A percentile compares a stretch with the other conserved stretches of the same genome.
Evolutionary conservation across 1,140 invertebrate species (phyloP).

Genomic region (Sycophila sp.): DNA sequence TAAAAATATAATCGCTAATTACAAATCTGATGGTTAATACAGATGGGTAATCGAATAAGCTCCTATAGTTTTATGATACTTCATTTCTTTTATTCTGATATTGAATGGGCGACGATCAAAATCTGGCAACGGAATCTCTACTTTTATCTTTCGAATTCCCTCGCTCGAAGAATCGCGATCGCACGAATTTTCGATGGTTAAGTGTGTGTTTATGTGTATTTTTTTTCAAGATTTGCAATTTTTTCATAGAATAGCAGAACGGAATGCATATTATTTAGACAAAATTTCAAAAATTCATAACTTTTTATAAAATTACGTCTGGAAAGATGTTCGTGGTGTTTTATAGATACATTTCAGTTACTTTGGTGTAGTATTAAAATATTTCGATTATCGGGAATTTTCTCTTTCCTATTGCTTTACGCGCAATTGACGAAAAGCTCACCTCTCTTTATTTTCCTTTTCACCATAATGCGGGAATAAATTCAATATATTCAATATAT

Average conservation of each 20-base stretch:
- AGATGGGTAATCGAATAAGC: constrained; percentile 8
- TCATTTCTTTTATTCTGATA: background rate
- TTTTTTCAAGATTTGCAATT: background rate
- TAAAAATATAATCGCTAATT: constrained; percentile 15
- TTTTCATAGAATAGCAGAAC: background rate
- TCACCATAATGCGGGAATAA: background rate
- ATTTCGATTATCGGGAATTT: too few relatives aligned
- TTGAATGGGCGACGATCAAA: background rate
- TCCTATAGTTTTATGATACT: background rate
- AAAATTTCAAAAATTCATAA: too few relatives aligned
- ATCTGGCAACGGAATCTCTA: background rate
- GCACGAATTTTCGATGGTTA: constrained; percentile 22
- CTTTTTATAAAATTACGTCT: too few relatives aligned
- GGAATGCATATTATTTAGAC: background rate
- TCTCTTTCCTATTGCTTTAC: constrained; percentile 8
- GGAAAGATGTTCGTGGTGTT: background rate
- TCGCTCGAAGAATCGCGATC: constrained; percentile 2
- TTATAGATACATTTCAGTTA: background rate
- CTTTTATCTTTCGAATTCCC: background rate
- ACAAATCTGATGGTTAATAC: constrained; percentile 28
- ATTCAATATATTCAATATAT: too few relatives aligned
- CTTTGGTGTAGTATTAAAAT: background rate
- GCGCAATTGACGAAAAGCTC: background rate
- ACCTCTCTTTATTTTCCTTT: background rate
- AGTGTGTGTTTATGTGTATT: background rate